Evolutionary conservation across 1,140 invertebrate species (phyloP), one percentile per base, ranked within the genome.

Genomic region (Drosophila simulans): DNA sequence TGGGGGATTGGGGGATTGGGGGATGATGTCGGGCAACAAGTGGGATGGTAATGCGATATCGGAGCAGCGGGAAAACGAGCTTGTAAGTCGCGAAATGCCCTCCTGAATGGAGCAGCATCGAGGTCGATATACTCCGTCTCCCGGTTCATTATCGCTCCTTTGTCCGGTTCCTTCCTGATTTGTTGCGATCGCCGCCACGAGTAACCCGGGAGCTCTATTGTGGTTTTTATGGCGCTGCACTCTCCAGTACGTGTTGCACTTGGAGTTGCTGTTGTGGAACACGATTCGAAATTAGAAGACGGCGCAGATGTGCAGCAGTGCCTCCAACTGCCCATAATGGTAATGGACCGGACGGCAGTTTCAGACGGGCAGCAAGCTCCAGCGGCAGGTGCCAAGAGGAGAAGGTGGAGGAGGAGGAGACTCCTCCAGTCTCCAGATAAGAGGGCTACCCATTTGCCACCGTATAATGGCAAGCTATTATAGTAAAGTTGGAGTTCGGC

Each of bases 171-270:
- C 75, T 76, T 82, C 60, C 78, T 68, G 58, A 48, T 77, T 86
- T 74, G 56, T 64, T 53, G 49, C 35, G 68, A 58, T 62, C 43
- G 52, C 58, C 54, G 75, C 46, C 70, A 65, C 70, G 75, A 66
- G 81, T 80, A 85, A 80, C 81, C 48, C 77, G 66, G 81, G 70
- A 82, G 82, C 78, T 66, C 75, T 76, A 88, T 82, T 84, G 72
- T 83, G 59, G 31, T 51, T 78, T 85, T 86, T 86, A 88, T 86
- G 83, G 71, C 78, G 78, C 70, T 86, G 74, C 42, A 62, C 58
- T 57, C 27, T 43, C 31, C 46, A 75, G 83, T 76, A 86, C 83
- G 83, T 86, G 83, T 86, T 79, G 48, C 58, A 63, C 34, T 59
- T 54, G 54, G 27, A 71, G 63, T 70, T 64, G 62, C 73, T 65